Evolutionary conservation across 2,797 vertebrate genomes (phyloP), one percentile per base, ranked within the genome.

Genomic region (Paguma larvata): DNA sequence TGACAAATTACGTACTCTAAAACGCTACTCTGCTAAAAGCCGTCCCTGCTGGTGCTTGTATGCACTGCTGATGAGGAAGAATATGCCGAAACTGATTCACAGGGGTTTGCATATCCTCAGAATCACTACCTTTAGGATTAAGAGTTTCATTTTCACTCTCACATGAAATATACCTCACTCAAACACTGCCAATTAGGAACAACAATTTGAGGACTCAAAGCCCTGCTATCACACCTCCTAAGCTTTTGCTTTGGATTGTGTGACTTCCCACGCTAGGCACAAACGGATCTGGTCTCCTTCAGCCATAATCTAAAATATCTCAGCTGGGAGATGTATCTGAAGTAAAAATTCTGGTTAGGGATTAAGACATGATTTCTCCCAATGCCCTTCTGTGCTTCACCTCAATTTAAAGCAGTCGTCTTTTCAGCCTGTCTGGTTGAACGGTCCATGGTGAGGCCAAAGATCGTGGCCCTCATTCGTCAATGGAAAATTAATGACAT

Each of bases 1-100:
- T 68, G 90, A 92, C 53, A 78, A 73, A 94, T 80, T 72, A 95
- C 80, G 70, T 82, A 89, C 41, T 80, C 78, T 32, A 75, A 91
- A 86, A 82, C 68, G 85, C 46, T 78, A 23, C 85, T 72, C 62
- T 87, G 56, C 63, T 77, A 80, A 95, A 91, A 30, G 18, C 13
- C 84, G 44, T 84, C 51, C 32, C 46, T 84, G 85, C 34, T 89
- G 70, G 86, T 53, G 27, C 34, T 80, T 89, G 30, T 91, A 67
- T 88, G 91, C 93, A 80, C 48, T 62, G 51, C 70, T 88, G 41
- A 48, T 13, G 30, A 91, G 82, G 32, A 93, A 44, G 46, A 63
- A 56, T 30, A 38, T 48, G 75, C 91, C 63, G 84, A 78, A 88
- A 86, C 12, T 3, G 68, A 75, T 79, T 91, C n/a, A 51, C 27